Percentiles rank a stretch among this genome's conserved stretches.
These are phyloP conservation scores for Meliscaeva auricollis DNA, from an alignment of 2,888 invertebrate genomes.

Conservation along the genomic window DNA sequence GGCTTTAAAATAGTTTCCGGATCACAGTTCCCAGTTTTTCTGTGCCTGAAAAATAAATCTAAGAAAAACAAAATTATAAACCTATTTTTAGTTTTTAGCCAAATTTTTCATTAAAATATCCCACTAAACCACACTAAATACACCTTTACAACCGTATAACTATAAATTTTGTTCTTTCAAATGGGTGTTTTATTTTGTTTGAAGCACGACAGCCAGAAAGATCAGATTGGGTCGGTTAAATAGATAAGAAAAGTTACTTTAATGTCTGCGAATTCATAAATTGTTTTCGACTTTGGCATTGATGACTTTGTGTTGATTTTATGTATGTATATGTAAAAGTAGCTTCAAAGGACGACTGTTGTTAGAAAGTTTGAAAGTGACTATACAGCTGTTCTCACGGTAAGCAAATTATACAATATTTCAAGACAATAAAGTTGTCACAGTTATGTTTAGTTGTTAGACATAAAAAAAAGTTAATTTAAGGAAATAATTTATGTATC, in stretches of 20 bases:
- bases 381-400: slow-evolving; percentile 44
- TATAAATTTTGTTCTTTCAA: slow-evolving; percentile 3
- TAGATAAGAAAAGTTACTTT: slow-evolving; percentile 54
- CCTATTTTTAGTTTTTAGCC: background rate
- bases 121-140: background rate
- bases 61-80: no score
- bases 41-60: no score
- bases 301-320: slow-evolving; percentile 52
- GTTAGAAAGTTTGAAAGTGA: background rate
- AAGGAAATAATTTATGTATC: background rate
- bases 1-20: no score
- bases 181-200: slow-evolving; percentile 54
- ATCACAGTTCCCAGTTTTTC: no score
- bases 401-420: background rate
- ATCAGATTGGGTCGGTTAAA: slow-evolving; percentile 33
- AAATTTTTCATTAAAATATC: background rate
- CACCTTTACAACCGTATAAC: background rate
- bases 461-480: slow-evolving; percentile 10
- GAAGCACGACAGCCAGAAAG: slow-evolving; percentile 25
- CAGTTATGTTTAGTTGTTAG: background rate
- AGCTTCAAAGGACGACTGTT: background rate
- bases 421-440: slow-evolving; percentile 33
- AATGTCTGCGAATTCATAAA: slow-evolving; percentile 51
- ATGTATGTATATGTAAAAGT: background rate
- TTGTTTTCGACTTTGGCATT: slow-evolving; percentile 50